Base-by-base conservation (phyloP, 2,888 invertebrate genomes). In the Ophion obscuratus region DNA sequence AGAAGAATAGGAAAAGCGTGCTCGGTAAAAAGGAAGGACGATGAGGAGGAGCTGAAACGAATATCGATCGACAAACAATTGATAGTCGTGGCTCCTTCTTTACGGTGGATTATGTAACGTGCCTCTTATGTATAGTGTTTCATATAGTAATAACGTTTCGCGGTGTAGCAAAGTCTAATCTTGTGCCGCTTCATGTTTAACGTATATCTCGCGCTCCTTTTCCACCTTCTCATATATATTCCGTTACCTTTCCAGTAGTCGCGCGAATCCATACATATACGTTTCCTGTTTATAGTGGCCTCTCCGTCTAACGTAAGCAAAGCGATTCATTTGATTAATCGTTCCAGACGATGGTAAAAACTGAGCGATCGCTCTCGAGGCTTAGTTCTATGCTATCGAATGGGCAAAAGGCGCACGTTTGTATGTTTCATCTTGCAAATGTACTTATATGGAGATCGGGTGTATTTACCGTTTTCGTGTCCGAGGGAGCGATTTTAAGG, bases 51-150 rank as follows among this genome's bases (percentile, higher is more conserved):
- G 71, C 66, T 62, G 27, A 59, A 75, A 81, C 61, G 71, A 61
- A 77, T 73, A 84, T 84, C 81, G 81, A 77, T 81, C 76, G 24
- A 40, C 11, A 57, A 40, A 67, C 61, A 71, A 77, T 84, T 71
- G 66, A 59, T 40, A 40, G 31, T 71, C 71, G 76, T 57, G 82
- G 68, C 53, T 64, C 44, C 17, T 70, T 84, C 24, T 27, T 14
- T 40, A 44, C 31, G 53, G 20, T 77, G 40, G 11, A 24, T 53
- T 76, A 76, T 36, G 44, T 27, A 76, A 53, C 3, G 0, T 9
- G 27, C 20, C 27, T 70, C 14, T 53, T 53, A 5, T 53, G 4
- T 53, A 14, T 17, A 17, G 53, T 74, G 10, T 53, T 61, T 62
- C 59, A 4, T 71, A 77, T 24, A 3, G 24, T 27, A 57, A 24